Evolutionary conservation across 2,113 vertebrate species (phyloP).

Genomic region (Dissostichus mawsoni): DNA sequence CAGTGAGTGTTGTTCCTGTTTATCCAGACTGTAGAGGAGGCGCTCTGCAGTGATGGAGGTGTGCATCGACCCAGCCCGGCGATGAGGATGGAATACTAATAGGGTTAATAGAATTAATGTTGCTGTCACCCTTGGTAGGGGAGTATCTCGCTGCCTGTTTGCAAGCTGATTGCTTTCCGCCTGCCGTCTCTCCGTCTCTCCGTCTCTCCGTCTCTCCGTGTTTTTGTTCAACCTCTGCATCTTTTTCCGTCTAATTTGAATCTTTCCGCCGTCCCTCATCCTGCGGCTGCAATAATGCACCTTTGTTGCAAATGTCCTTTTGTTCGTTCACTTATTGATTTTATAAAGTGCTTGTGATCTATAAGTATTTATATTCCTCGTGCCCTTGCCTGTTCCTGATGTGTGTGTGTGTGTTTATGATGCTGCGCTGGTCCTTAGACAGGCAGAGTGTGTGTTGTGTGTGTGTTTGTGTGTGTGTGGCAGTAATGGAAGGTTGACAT

Average conservation of each 20-base stretch:
- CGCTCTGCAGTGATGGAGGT: constrained; percentile 72
- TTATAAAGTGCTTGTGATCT: constrained; percentile 73
- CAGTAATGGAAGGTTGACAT: constrained; percentile 81
- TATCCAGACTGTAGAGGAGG: constrained; percentile 48
- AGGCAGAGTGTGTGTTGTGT: not conserved
- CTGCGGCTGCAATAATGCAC: constrained; percentile 36
- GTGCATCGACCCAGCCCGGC: constrained; percentile 70
- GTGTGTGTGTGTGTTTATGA: constrained; percentile 23
- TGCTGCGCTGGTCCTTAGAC: too few relatives aligned
- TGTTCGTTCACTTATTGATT: constrained; percentile 67
- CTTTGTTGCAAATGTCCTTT: constrained; percentile 55
- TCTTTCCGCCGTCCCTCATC: not conserved
- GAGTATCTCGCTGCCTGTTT: constrained; percentile 42
- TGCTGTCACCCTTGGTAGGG: constrained; percentile 68
- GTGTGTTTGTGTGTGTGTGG: constrained; percentile 48
- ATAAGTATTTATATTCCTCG: constrained; percentile 56
- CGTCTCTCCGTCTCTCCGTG: constrained; percentile 8
- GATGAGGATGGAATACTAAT: constrained; percentile 79
- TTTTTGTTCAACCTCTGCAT: not conserved
- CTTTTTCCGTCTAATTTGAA: not conserved
- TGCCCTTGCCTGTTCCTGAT: constrained; percentile 16
- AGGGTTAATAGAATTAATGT: constrained; percentile 80
- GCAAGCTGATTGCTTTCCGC: constrained; percentile 47
- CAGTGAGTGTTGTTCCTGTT: constrained; percentile 26
- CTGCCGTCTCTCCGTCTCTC: constrained; percentile 10